A percentile compares a stretch with the other conserved stretches of the same genome.
Evolutionary conservation across 2,113 vertebrate species (phyloP).

Genomic region (Piprites chloris): DNA sequence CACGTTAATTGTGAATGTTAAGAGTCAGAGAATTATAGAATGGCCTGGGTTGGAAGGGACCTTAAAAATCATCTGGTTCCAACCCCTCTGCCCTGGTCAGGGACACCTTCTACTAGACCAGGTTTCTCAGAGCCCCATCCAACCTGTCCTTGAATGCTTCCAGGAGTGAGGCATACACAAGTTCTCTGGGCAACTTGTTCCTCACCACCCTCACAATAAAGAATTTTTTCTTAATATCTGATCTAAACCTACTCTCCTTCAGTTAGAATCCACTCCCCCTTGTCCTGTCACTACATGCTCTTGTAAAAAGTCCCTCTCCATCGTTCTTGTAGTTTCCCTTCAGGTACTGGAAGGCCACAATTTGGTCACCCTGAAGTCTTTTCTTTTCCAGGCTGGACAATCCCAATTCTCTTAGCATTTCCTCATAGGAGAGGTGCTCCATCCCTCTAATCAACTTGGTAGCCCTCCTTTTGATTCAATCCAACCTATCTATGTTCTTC

Average conservation of each 20-base stretch:
- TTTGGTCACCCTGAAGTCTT: neutral
- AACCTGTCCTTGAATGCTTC: neutral
- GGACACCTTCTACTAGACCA: neutral
- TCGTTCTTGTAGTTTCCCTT: neutral
- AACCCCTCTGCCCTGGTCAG: neutral
- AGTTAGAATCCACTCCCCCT: neutral
- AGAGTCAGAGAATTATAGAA: neutral
- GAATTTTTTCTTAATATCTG: neutral
- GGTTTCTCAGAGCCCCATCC: neutral
- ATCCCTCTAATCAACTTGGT: neutral
- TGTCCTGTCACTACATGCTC: neutral
- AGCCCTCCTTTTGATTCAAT: neutral
- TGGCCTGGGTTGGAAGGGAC: neutral
- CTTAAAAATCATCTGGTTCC: neutral
- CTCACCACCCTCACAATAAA: neutral
- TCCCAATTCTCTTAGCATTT: neutral
- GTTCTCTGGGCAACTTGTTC: neutral
- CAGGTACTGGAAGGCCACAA: neutral
- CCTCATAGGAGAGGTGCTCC: neutral
- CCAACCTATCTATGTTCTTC: neutral
- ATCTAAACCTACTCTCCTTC: neutral
- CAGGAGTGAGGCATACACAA: neutral
- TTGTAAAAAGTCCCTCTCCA: neutral
- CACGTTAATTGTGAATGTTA: rapidly evolving
- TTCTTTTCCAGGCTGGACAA: neutral